A percentile compares a stretch with the other conserved stretches of the same genome.
phyloP scores from a whole-genome alignment of 2,888 invertebrate genomes.

The Xylocampa areola region DNA sequence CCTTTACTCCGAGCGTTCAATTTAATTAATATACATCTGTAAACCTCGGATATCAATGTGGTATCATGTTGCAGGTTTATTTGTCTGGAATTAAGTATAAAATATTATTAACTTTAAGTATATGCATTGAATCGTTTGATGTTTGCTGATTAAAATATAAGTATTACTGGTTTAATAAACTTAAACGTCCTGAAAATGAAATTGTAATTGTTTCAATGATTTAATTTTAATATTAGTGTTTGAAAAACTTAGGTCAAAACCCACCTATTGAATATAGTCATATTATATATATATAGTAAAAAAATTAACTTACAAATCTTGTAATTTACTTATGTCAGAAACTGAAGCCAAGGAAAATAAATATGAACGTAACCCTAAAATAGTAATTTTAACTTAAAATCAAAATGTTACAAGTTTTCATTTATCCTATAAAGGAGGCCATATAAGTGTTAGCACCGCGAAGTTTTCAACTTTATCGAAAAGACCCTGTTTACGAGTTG shows the following conservation, averaged over 20 bases:
- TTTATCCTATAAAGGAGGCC: slow-evolving; percentile 33
- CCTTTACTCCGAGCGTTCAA: neutral
- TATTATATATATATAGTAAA: no score
- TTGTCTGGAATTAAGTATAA: no score
- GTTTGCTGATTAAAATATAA: no score
- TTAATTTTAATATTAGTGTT: no score
- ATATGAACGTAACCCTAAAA: neutral
- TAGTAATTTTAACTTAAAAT: neutral
- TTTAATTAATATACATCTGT: slow-evolving; percentile 9
- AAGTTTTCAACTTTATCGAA: slow-evolving; percentile 22
- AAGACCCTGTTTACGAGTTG: slow-evolving; percentile 16
- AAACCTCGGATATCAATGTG: slow-evolving; percentile 14
- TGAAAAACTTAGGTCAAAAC: no score
- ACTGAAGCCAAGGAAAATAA: neutral
- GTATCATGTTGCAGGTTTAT: slow-evolving; percentile 9
- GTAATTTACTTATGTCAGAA: neutral
- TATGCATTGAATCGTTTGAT: no score
- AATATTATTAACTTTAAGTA: no score
- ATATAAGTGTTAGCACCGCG: slow-evolving; percentile 10
- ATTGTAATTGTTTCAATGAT: no score
- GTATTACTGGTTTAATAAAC: no score
- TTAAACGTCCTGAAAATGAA: no score
- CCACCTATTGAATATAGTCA: no score
- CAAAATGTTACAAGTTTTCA: neutral
- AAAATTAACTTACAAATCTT: no score